phyloP scores from a whole-genome alignment of 2,888 invertebrate genomes.

The Rhagonycha lutea region DNA sequence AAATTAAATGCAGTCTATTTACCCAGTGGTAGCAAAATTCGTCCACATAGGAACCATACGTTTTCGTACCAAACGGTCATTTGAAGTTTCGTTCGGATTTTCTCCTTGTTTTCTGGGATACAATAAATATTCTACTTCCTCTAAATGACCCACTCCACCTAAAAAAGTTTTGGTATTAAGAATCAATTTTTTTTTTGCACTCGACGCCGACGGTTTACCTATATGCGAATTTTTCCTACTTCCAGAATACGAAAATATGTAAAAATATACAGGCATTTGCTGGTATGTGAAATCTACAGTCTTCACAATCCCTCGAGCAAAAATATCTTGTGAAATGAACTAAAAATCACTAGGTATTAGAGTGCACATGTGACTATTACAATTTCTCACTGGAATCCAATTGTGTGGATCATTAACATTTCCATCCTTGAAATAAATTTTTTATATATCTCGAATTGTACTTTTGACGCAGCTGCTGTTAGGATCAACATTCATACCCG shows the following conservation, averaged over 20 bases:
- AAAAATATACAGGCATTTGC: neutral
- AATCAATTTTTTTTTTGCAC: neutral
- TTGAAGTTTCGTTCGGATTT: neutral
- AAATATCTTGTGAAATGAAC: neutral
- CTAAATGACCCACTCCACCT: neutral
- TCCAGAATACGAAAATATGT: neutral
- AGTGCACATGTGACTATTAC: neutral
- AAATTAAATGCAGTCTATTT: slow-evolving; percentile 19
- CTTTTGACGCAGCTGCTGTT: neutral
- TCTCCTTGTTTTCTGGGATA: neutral
- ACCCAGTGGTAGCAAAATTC: slow-evolving; percentile 12
- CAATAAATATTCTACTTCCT: neutral
- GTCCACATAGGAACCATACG: slow-evolving; percentile 5
- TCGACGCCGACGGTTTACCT: neutral
- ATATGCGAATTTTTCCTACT: neutral
- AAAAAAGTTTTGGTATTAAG: neutral
- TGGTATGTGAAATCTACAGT: neutral
- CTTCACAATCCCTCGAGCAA: slow-evolving; percentile 2
- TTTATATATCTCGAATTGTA: neutral
- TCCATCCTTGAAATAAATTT: neutral
- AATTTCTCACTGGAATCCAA: slow-evolving; percentile 1
- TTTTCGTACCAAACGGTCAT: neutral
- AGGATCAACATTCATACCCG: neutral
- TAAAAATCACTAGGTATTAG: neutral
- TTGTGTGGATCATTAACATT: neutral